Conservation (phyloP, 2,797 vertebrate genomes). For the Lemur catta region DNA sequence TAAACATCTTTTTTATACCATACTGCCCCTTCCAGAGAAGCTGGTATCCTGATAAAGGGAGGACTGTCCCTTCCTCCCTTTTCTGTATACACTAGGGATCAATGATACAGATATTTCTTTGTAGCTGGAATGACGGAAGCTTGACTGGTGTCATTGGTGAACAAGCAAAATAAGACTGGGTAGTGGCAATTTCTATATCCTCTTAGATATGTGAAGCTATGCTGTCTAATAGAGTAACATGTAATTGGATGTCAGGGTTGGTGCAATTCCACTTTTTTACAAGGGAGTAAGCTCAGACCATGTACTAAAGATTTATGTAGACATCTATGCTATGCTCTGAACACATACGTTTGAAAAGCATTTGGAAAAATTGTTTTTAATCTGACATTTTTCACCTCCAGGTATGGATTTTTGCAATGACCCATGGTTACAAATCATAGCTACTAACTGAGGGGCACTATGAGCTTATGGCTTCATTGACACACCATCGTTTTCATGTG, state of each 20-base stretch:
- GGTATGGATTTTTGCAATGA: neutral
- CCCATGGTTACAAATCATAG: neutral
- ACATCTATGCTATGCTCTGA: neutral
- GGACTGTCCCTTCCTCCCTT: neutral
- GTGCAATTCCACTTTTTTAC: neutral
- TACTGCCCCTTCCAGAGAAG: neutral
- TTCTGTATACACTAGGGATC: neutral
- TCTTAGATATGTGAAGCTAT: neutral
- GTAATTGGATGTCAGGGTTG: neutral
- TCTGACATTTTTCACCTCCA: neutral
- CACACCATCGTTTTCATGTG: neutral
- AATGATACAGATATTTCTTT: neutral
- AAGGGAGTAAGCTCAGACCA: neutral
- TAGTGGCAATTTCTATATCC: neutral
- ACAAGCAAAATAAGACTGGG: neutral
- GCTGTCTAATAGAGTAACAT: neutral
- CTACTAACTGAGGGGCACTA: neutral
- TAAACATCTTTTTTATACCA: conserved; percentile 6
- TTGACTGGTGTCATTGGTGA: neutral
- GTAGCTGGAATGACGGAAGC: neutral
- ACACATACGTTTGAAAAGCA: neutral
- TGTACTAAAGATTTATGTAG: neutral
- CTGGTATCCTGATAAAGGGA: neutral
- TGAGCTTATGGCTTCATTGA: neutral
- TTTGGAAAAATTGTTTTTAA: neutral